Percentiles rank a stretch among this genome's conserved stretches.
These are phyloP conservation scores for Mythimna loreyi DNA, from an alignment of 2,888 invertebrate genomes.

Conservation along the genomic window DNA sequence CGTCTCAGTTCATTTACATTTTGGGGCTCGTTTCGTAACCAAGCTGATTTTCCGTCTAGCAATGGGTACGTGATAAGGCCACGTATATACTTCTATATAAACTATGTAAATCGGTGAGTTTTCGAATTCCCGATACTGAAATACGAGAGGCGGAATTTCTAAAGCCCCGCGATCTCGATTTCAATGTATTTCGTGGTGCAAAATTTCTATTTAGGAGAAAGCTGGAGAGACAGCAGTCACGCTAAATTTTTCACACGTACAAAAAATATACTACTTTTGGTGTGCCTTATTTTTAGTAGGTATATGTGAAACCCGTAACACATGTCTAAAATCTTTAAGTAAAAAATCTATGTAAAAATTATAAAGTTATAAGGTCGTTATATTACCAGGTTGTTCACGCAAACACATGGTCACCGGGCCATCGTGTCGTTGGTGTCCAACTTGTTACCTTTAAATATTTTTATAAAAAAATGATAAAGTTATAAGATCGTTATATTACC, in stretches of 20 bases:
- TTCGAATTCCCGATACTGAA: constrained; percentile 47
- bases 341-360: no score
- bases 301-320: no score
- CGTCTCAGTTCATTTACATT: constrained; percentile 70
- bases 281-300: no score
- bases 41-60: constrained; percentile 64
- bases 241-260: background rate
- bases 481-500: no score
- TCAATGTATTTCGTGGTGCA: constrained; percentile 28
- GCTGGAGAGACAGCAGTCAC: background rate
- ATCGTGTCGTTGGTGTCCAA: no score
- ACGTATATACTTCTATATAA: constrained; percentile 41
- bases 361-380: no score
- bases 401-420: no score
- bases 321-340: no score
- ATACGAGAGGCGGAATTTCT: constrained; percentile 44
- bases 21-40: constrained; percentile 60
- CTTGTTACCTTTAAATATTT: no score
- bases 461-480: no score
- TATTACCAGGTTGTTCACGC: no score
- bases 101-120: constrained; percentile 53
- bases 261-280: constrained; percentile 1
- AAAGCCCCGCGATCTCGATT: constrained; percentile 23
- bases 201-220: constrained; percentile 24
- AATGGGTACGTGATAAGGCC: constrained; percentile 54